Evolutionary conservation across 2,113 vertebrate genomes (phyloP).

Genomic region (Diadophis punctatus): DNA sequence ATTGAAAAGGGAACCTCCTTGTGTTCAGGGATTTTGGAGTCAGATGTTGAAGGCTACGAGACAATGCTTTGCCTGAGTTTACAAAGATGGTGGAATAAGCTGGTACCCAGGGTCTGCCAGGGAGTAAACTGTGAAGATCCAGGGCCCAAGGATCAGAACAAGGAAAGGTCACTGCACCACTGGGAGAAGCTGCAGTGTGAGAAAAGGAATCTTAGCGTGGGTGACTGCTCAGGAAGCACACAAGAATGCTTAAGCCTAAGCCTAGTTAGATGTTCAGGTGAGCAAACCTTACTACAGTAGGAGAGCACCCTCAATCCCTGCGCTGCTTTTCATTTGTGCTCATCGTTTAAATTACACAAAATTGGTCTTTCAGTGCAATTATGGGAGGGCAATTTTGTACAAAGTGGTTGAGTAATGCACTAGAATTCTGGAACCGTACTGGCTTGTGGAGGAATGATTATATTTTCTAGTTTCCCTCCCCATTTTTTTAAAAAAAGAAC

Average conservation of each 20-base stretch:
- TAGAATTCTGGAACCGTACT: neutral
- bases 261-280: slow-evolving; percentile 65
- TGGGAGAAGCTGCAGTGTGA: slow-evolving; percentile 44
- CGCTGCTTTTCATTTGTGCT: neutral
- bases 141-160: fast-evolving
- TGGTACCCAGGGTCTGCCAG: slow-evolving; percentile 43
- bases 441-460: neutral
- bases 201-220: fast-evolving
- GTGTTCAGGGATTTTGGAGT: slow-evolving; percentile 56
- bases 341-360: neutral
- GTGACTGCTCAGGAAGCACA: slow-evolving; percentile 44
- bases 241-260: fast-evolving
- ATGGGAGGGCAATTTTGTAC: neutral
- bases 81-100: fast-evolving
- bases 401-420: neutral
- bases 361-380: neutral
- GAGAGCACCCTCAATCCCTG: neutral
- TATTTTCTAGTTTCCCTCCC: neutral
- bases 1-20: slow-evolving; percentile 34
- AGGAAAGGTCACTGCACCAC: neutral
- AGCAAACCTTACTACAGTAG: slow-evolving; percentile 18
- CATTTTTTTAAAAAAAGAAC: neutral
- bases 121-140: slow-evolving; percentile 30
- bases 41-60: slow-evolving; percentile 38
- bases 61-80: slow-evolving; percentile 26